phyloP scores from a whole-genome alignment of 1,140 invertebrate genomes.

The Amyelois transitella region DNA sequence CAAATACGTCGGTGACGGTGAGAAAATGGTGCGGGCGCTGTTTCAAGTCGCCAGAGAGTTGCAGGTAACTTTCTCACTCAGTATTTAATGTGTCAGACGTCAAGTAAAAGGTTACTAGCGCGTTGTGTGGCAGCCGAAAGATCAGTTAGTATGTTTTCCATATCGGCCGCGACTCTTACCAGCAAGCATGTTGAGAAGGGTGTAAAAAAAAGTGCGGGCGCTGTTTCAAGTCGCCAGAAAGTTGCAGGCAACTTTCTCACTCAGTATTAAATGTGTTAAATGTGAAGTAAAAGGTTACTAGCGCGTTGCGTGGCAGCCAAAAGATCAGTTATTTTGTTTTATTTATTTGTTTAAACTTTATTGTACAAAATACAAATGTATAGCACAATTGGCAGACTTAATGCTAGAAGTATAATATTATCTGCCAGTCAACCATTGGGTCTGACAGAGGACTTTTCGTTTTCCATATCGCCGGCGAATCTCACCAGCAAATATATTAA shows the following conservation, averaged over 20 bases:
- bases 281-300: slow-evolving; percentile 89
- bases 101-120: slow-evolving; percentile 92
- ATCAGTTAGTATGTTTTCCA: slow-evolving; percentile 96
- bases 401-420: no score
- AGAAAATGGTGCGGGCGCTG: slow-evolving; percentile 96
- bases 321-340: slow-evolving; percentile 92
- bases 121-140: slow-evolving; percentile 94
- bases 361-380: no score
- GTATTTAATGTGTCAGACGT: neutral
- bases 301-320: slow-evolving; percentile 94
- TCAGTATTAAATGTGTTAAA: neutral
- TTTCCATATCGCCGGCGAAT: slow-evolving; percentile 96
- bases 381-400: no score
- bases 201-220: slow-evolving; percentile 95
- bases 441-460: no score
- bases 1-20: slow-evolving; percentile 98
- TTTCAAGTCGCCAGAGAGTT: slow-evolving; percentile 95
- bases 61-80: slow-evolving; percentile 69
- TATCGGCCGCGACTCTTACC: slow-evolving; percentile 97
- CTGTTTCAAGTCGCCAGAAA: slow-evolving; percentile 95
- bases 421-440: no score
- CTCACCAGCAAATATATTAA: slow-evolving; percentile 98
- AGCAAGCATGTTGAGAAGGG: slow-evolving; percentile 98
- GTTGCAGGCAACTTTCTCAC: slow-evolving; percentile 76
- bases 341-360: no score